A percentile compares a stretch with the other conserved stretches of the same genome.
Evolutionary conservation across 2,888 invertebrate genomes (phyloP).

Genomic region (Drosophila buzzatii): DNA sequence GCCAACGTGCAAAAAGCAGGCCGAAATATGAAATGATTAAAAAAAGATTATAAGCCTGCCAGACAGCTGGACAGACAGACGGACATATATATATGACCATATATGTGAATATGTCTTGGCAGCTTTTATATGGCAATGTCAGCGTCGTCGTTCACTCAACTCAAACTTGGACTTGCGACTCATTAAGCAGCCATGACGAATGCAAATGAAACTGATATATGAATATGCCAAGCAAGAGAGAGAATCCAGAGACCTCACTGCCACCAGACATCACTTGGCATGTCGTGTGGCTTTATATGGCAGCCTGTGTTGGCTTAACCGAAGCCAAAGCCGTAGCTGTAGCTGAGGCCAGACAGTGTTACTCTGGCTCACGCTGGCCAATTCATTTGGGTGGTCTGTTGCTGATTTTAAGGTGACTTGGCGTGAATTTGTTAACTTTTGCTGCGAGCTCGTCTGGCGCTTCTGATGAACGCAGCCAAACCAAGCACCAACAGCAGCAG

Average conservation of each 20-base stretch:
- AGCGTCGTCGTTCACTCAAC: conserved; percentile 69
- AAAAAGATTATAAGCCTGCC: conserved; percentile 71
- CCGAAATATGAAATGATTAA: conserved; percentile 70
- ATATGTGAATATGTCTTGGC: conserved; percentile 1
- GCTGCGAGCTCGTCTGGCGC: conserved; percentile 64
- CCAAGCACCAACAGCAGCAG: conserved; percentile 6
- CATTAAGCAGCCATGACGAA: conserved; percentile 84
- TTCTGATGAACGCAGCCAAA: conserved; percentile 38
- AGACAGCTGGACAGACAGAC: conserved; percentile 11
- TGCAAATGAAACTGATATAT: conserved; percentile 81
- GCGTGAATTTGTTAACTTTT: conserved; percentile 85
- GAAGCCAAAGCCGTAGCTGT: conserved; percentile 4
- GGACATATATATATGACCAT: neutral
- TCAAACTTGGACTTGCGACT: conserved; percentile 67
- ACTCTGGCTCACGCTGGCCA: conserved; percentile 27
- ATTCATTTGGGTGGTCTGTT: conserved; percentile 80
- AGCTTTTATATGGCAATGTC: conserved; percentile 42
- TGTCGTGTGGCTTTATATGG: conserved; percentile 67
- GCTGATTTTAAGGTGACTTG: conserved; percentile 80
- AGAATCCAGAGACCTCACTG: conserved; percentile 12
- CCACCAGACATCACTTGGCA: conserved; percentile 30
- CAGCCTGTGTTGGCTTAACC: conserved; percentile 59
- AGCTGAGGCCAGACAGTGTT: conserved; percentile 11
- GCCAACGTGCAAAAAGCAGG: conserved; percentile 41
- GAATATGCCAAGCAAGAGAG: conserved; percentile 42